Percentiles rank a stretch among this genome's conserved stretches.
These are phyloP conservation scores for Heliconius eleuchia DNA, from an alignment of 1,140 invertebrate genomes.

Conservation along the genomic window DNA sequence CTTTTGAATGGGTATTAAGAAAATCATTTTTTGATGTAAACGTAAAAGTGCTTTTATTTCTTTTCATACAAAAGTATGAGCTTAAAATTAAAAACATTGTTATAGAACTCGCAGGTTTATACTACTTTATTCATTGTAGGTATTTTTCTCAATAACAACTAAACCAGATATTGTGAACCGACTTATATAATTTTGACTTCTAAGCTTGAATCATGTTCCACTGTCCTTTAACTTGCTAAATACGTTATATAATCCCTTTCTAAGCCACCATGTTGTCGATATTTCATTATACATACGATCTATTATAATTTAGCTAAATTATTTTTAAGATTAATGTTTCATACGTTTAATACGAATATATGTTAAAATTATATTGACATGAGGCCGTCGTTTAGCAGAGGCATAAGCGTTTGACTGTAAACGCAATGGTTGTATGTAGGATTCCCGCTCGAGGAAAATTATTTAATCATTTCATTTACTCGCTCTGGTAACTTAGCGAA, in stretches of 20 bases:
- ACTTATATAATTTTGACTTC: not conserved
- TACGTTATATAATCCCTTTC: not conserved
- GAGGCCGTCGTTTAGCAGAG: not conserved
- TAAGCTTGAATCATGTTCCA: not conserved
- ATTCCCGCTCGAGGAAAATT: not conserved
- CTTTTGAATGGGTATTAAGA: no score
- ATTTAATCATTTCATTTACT: not conserved
- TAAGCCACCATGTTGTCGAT: not conserved
- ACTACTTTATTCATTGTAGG: not conserved
- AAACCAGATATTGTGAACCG: not conserved
- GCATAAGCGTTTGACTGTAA: not conserved
- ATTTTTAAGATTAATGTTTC: not conserved
- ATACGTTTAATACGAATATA: not conserved
- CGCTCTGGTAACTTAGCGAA: not conserved
- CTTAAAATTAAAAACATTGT: no score
- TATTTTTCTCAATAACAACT: not conserved
- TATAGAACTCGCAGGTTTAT: not conserved
- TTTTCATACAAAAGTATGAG: no score
- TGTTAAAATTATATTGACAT: no score
- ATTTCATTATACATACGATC: not conserved
- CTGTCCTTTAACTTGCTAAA: slow-evolving; percentile 9
- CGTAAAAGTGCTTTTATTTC: not conserved
- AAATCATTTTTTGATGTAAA: no score
- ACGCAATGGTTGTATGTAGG: not conserved
- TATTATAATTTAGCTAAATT: not conserved